Evolutionary conservation across 1,140 invertebrate genomes (phyloP).

Genomic region (Sarcophaga peregrina): DNA sequence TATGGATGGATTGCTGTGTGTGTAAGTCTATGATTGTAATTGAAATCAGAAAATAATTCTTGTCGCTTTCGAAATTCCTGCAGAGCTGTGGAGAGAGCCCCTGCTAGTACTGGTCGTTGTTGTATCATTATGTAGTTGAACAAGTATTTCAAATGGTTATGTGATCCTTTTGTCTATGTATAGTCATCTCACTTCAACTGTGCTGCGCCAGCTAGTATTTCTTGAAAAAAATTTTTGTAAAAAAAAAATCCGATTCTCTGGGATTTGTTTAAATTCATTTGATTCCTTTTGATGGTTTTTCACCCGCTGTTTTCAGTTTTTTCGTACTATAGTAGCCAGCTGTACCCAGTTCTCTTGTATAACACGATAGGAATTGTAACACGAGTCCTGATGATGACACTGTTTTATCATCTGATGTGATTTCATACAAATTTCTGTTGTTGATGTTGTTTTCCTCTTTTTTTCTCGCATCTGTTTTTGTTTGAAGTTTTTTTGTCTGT

Average conservation of each 20-base stretch:
- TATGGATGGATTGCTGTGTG: too few species aligned
- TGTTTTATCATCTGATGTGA: constrained; percentile 2
- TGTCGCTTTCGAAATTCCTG: neutral
- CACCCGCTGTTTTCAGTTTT: neutral
- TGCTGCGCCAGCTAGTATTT: neutral
- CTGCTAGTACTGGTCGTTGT: neutral
- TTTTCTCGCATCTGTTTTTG: neutral
- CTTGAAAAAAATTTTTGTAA: neutral
- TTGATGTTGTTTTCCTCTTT: neutral
- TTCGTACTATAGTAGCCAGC: too few species aligned
- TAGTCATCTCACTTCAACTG: neutral
- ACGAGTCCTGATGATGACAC: neutral
- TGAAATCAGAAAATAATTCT: constrained; percentile 1
- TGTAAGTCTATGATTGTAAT: neutral
- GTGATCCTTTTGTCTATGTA: constrained; percentile 4
- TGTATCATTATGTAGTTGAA: too few species aligned
- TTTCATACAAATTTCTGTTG: too few species aligned
- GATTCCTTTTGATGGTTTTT: constrained; percentile 5
- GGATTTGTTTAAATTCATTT: constrained; percentile 25
- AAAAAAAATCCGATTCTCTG: neutral
- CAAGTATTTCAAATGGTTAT: neutral
- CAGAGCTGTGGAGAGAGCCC: neutral
- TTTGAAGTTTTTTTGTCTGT: neutral
- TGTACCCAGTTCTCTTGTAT: neutral
- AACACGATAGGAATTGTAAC: neutral